phyloP scores from a whole-genome alignment of 2,113 vertebrate genomes.

The Rhinichthys klamathensis region DNA sequence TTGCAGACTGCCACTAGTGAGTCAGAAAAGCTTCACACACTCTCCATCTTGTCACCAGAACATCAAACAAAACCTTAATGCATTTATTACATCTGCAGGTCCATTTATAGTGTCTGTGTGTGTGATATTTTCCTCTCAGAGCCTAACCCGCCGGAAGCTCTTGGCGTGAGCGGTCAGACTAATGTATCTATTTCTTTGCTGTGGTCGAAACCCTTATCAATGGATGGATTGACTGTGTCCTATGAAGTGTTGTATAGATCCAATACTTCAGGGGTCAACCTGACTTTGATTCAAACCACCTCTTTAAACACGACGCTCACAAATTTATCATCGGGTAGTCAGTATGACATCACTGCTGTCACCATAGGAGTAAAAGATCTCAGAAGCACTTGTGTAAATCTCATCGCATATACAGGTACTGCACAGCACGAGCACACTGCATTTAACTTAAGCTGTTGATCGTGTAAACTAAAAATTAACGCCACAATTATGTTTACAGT shows the following conservation, averaged over 20 bases:
- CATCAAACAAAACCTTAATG: background rate
- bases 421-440: background rate
- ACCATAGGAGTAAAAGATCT: slow-evolving; percentile 27
- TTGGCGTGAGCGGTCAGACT: background rate
- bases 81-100: background rate
- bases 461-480: background rate
- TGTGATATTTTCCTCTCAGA: slow-evolving; percentile 36
- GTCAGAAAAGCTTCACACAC: slow-evolving; percentile 13
- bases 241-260: slow-evolving; percentile 31
- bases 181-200: slow-evolving; percentile 17
- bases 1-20: slow-evolving; percentile 41
- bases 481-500: background rate
- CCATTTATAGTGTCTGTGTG: background rate
- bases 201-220: slow-evolving; percentile 15
- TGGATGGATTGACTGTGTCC: slow-evolving; percentile 17
- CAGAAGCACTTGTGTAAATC: slow-evolving; percentile 13
- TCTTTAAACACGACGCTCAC: background rate
- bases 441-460: background rate
- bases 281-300: background rate
- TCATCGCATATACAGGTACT: slow-evolving; percentile 34
- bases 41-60: background rate
- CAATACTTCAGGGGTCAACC: background rate
- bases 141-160: slow-evolving; percentile 24
- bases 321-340: slow-evolving; percentile 21
- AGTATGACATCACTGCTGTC: slow-evolving; percentile 17